Evolutionary conservation across 2,888 invertebrate species (phyloP).

Genomic region (Dione vanillae): DNA sequence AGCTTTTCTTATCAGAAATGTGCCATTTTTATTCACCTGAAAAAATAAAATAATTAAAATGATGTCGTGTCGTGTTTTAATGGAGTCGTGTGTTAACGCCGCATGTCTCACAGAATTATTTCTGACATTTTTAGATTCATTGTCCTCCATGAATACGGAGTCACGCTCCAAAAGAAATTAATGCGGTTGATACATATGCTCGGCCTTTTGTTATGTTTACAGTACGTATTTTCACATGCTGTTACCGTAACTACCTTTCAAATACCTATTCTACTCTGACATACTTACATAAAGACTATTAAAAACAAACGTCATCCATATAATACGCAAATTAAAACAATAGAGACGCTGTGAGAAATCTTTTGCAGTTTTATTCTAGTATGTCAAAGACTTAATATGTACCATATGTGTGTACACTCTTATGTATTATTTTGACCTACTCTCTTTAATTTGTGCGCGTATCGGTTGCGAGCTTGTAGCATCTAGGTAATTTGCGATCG

Average conservation of each 20-base stretch:
- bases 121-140: conserved; percentile 81
- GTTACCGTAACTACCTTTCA: conserved; percentile 48
- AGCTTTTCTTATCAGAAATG: conserved; percentile 27
- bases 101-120: conserved; percentile 82
- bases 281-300: conserved; percentile 44
- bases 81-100: conserved; percentile 56
- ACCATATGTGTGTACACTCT: conserved; percentile 9
- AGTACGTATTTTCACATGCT: conserved; percentile 49
- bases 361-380: conserved; percentile 31
- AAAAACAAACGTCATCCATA: conserved; percentile 27
- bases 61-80: conserved; percentile 52
- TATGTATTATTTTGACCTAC: conserved; percentile 34
- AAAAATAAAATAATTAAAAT: conserved; percentile 39
- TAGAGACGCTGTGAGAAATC: conserved; percentile 28
- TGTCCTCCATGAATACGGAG: conserved; percentile 76
- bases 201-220: conserved; percentile 58
- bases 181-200: conserved; percentile 66
- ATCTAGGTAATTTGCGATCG: conserved; percentile 50
- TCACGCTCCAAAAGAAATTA: conserved; percentile 83
- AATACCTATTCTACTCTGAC: conserved; percentile 45
- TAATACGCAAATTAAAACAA: conserved; percentile 28
- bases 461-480: conserved; percentile 31
- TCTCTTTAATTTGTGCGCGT: conserved; percentile 33
- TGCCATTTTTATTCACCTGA: conserved; percentile 24
- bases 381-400: conserved; percentile 19